Conservation (phyloP, 2,888 invertebrate genomes). For the Eristalis intricaria region DNA sequence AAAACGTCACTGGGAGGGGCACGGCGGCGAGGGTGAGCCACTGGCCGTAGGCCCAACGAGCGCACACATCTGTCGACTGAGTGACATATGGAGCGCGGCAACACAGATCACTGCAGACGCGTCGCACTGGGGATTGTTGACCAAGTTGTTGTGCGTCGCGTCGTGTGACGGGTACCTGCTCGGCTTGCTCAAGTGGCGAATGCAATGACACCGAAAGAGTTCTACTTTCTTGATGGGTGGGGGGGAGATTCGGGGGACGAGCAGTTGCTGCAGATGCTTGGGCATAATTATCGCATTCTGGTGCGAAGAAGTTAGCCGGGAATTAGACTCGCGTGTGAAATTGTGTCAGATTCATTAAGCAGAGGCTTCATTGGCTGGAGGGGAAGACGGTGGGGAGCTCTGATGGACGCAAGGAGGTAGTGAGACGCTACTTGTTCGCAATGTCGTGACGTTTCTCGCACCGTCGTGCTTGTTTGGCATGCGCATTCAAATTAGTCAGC, state of each 20-base stretch:
- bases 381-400: neutral
- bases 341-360: neutral
- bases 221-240: neutral
- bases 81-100: slow-evolving; percentile 59
- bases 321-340: neutral
- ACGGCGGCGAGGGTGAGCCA: neutral
- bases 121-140: slow-evolving; percentile 43
- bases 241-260: neutral
- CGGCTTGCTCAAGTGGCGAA: slow-evolving; percentile 46
- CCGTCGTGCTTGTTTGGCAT: neutral
- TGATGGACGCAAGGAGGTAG: too few relatives aligned
- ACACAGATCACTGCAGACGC: slow-evolving; percentile 37
- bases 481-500: neutral
- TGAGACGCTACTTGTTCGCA: neutral
- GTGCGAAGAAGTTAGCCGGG: neutral
- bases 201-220: slow-evolving; percentile 1
- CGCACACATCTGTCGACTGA: slow-evolving; percentile 33
- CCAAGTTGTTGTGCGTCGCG: slow-evolving; percentile 43
- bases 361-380: neutral
- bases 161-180: slow-evolving; percentile 24
- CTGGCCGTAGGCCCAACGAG: slow-evolving; percentile 6
- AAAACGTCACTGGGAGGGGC: slow-evolving; percentile 16
- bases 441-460: neutral
- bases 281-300: neutral
- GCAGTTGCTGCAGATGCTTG: neutral